These are phyloP conservation scores for Babylonia areolata DNA, from an alignment of 1,140 invertebrate genomes.

Conservation along the genomic window DNA sequence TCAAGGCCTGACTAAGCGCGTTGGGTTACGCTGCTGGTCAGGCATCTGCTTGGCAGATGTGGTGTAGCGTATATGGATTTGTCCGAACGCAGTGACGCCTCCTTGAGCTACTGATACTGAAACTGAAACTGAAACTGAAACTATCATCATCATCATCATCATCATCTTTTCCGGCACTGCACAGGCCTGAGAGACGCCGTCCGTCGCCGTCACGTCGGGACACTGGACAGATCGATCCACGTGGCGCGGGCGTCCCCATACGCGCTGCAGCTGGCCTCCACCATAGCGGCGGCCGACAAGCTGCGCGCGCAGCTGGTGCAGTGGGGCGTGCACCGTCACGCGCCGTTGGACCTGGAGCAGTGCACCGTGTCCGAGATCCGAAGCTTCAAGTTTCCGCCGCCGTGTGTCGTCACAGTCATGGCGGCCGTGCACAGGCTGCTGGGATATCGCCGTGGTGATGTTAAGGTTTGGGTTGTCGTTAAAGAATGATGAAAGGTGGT, in stretches of 20 bases:
- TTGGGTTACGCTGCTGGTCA: too few species aligned
- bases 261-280: constrained; percentile 47
- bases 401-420: constrained; percentile 58
- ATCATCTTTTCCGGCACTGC: too few species aligned
- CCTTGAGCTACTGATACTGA: too few species aligned
- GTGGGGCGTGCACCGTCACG: constrained; percentile 46
- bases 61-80: too few species aligned
- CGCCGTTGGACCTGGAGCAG: constrained; percentile 53
- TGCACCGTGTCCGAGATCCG: constrained; percentile 61
- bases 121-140: too few species aligned
- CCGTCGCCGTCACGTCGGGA: constrained; percentile 52
- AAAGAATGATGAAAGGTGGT: too few species aligned
- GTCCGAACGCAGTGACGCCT: too few species aligned
- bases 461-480: constrained; percentile 45
- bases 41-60: too few species aligned
- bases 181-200: constrained; percentile 62
- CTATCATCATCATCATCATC: too few species aligned
- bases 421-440: constrained; percentile 57
- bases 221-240: constrained; percentile 59
- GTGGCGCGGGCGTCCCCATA: constrained; percentile 54
- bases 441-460: constrained; percentile 51
- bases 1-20: too few species aligned
- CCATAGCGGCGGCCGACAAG: constrained; percentile 57
- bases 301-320: constrained; percentile 58
- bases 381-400: constrained; percentile 60